phyloP scores from a whole-genome alignment of 2,797 vertebrate species.

The Spinibarbus caldwelli region DNA sequence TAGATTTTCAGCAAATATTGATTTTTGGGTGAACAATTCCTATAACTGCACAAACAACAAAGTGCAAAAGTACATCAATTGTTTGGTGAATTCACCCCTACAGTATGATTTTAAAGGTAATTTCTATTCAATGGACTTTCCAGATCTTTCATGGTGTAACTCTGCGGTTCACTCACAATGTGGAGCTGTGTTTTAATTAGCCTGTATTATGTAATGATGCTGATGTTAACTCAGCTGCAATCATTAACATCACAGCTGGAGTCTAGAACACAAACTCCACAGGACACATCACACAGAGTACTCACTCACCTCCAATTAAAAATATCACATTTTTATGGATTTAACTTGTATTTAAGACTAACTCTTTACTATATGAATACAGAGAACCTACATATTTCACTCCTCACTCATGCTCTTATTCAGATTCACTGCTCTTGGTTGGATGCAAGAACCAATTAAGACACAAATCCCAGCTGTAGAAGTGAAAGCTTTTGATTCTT shows the following conservation, averaged over 20 bases:
- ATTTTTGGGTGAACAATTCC: neutral
- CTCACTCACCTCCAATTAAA: neutral
- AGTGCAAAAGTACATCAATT: neutral
- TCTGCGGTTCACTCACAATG: neutral
- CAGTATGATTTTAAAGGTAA: neutral
- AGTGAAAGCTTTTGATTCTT: neutral
- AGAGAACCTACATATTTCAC: neutral
- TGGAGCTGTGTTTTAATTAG: neutral
- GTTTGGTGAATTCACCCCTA: neutral
- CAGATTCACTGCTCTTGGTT: neutral
- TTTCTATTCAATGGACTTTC: neutral
- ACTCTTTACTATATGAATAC: neutral
- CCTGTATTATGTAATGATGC: neutral
- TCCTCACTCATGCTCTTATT: neutral
- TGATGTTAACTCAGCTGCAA: neutral
- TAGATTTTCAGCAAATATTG: neutral
- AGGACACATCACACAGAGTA: neutral
- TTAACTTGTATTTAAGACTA: neutral
- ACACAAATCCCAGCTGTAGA: neutral
- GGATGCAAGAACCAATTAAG: neutral
- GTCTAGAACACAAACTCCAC: conserved; percentile 4
- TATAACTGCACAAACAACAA: no score
- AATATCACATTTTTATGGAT: neutral
- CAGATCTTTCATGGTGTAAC: neutral
- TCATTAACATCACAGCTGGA: conserved; percentile 20